These are phyloP conservation scores for Planococcus citri DNA, from an alignment of 1,140 invertebrate species.

Conservation along the genomic window DNA sequence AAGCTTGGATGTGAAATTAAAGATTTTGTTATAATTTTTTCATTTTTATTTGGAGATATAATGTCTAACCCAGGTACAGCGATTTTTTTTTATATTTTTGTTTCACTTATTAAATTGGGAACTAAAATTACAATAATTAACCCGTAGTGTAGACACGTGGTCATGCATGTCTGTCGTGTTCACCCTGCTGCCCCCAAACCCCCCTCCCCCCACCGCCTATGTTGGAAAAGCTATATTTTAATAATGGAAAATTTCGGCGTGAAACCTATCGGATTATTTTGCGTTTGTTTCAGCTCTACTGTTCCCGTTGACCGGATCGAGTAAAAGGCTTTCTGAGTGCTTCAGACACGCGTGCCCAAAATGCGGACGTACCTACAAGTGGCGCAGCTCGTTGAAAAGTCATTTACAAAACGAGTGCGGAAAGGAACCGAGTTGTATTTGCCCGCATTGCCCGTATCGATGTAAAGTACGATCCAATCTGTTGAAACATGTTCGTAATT, in stretches of 20 bases:
- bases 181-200: too few relatives aligned
- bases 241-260: too few relatives aligned
- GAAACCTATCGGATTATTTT: background rate
- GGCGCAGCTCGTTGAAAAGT: slow-evolving; percentile 45
- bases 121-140: background rate
- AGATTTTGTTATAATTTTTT: background rate
- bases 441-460: slow-evolving; percentile 36
- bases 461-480: slow-evolving; percentile 27
- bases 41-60: too few relatives aligned
- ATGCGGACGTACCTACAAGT: slow-evolving; percentile 45
- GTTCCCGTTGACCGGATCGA: slow-evolving; percentile 22
- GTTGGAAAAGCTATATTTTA: too few relatives aligned
- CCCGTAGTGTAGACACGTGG: background rate
- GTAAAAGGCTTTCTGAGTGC: slow-evolving; percentile 9
- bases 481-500: slow-evolving; percentile 28
- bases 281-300: slow-evolving; percentile 22
- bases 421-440: slow-evolving; percentile 28
- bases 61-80: too few relatives aligned
- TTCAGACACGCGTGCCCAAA: slow-evolving; percentile 28
- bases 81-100: too few relatives aligned
- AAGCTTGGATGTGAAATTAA: background rate
- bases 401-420: slow-evolving; percentile 40
- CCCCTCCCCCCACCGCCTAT: too few relatives aligned
- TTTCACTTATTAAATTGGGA: background rate
- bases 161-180: background rate